Evolutionary conservation across 1,140 invertebrate genomes (phyloP).

Genomic region (Ips typographus): DNA sequence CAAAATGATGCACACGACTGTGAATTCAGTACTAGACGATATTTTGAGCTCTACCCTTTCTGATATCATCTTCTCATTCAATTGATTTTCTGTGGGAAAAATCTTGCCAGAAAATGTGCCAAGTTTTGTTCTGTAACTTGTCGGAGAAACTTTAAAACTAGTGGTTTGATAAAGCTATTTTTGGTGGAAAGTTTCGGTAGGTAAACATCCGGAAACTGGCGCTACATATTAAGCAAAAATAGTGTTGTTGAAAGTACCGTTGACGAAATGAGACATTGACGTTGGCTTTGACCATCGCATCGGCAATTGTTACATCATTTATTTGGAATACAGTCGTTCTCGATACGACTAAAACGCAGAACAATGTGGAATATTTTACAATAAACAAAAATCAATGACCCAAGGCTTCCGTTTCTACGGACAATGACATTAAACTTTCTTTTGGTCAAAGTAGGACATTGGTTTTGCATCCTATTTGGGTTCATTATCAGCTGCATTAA

Average conservation of each 20-base stretch:
- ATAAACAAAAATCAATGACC: constrained; percentile 35
- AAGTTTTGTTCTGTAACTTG: no score
- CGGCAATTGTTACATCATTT: constrained; percentile 19
- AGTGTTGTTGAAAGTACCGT: background rate
- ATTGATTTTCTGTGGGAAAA: no score
- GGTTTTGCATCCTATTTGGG: constrained; percentile 18
- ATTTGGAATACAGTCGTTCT: constrained; percentile 24
- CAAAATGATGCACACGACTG: no score
- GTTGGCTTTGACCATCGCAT: constrained; percentile 18
- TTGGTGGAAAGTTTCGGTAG: no score
- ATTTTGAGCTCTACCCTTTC: no score
- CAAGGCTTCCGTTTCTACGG: constrained; percentile 31
- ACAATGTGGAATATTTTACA: constrained; percentile 31
- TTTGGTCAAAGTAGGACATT: constrained; percentile 27
- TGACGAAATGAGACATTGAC: constrained; percentile 4
- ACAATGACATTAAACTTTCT: constrained; percentile 33
- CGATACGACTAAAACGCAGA: constrained; percentile 1
- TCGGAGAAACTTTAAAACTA: no score
- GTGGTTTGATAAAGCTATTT: no score
- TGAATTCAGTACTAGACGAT: no score
- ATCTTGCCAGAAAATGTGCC: no score
- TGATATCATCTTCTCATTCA: no score
- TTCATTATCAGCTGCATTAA: constrained; percentile 17
- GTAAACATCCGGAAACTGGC: no score
- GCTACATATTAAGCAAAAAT: constrained; percentile 8